Evolutionary conservation across 1,140 invertebrate genomes (phyloP).

Genomic region (Hypsibius dujardini): DNA sequence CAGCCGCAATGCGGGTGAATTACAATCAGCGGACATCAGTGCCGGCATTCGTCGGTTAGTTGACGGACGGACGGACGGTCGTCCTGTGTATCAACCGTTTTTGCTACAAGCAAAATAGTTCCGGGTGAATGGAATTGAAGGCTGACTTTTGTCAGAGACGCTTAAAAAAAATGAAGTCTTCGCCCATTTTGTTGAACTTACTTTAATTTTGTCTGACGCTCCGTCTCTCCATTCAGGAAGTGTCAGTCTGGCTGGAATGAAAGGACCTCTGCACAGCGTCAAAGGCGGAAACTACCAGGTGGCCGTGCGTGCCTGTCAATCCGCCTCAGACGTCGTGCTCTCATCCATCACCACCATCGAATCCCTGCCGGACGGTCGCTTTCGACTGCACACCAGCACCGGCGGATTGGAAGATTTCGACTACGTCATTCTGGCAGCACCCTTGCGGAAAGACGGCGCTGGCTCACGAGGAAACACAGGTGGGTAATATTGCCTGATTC

Average conservation of each 20-base stretch:
- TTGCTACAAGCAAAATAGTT: background rate
- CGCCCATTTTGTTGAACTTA: too few relatives aligned
- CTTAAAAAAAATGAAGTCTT: too few relatives aligned
- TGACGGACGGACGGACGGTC: background rate
- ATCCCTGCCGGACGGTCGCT: background rate
- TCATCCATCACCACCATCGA: background rate
- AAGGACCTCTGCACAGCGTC: background rate
- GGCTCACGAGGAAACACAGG: conserved; percentile 18
- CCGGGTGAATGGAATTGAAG: background rate
- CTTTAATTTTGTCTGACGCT: too few relatives aligned
- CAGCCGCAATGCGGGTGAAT: background rate
- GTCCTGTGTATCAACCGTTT: background rate
- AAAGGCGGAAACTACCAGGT: background rate
- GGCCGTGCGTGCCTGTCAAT: background rate
- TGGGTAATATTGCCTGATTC: too few relatives aligned
- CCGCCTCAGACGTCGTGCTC: background rate
- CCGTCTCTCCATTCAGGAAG: background rate
- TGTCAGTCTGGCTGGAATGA: conserved; percentile 9
- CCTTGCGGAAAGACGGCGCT: conserved; percentile 35
- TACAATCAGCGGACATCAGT: background rate
- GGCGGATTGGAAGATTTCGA: conserved; percentile 34
- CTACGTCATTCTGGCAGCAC: conserved; percentile 43
- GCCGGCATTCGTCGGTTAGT: background rate
- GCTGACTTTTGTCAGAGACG: background rate
- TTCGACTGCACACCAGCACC: background rate